Percentiles rank a stretch among this genome's conserved stretches.
Evolutionary conservation across 2,113 vertebrate genomes (phyloP).

Genomic region (Oenanthe oenanthe): DNA sequence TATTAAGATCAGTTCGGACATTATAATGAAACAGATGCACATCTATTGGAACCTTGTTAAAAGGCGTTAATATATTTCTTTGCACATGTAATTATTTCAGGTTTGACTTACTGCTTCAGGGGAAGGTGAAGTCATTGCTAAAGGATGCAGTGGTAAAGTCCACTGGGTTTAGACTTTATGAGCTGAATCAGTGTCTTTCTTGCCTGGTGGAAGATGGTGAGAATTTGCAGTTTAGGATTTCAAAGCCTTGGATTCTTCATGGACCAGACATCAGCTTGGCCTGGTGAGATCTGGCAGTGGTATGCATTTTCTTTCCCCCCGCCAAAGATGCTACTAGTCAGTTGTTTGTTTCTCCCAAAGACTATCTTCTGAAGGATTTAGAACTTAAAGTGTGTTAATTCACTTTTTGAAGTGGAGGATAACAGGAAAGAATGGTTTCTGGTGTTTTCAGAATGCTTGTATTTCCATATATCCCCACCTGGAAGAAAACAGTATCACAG

Average conservation of each 20-base stretch:
- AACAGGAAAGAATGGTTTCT: background rate
- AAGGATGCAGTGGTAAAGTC: background rate
- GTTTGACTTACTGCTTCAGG: background rate
- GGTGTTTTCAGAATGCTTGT: background rate
- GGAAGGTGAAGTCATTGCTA: background rate
- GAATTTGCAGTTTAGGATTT: background rate
- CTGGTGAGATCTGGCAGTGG: background rate
- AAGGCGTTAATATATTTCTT: background rate
- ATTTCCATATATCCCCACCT: background rate
- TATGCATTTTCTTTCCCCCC: background rate
- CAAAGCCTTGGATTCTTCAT: background rate
- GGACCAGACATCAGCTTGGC: background rate
- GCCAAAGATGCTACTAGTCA: background rate
- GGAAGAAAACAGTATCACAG: background rate
- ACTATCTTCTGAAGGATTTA: background rate
- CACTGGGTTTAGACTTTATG: background rate
- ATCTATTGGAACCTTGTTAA: slow-evolving; percentile 25
- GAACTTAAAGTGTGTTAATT: background rate
- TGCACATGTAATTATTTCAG: slow-evolving; percentile 10
- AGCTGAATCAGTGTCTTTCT: background rate
- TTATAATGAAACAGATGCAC: background rate
- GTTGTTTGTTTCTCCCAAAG: background rate
- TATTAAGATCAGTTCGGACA: background rate
- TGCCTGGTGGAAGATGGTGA: background rate
- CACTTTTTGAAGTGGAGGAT: background rate